These are phyloP conservation scores for Lampris incognitus DNA, from an alignment of 2,113 vertebrate genomes.

Conservation along the genomic window DNA sequence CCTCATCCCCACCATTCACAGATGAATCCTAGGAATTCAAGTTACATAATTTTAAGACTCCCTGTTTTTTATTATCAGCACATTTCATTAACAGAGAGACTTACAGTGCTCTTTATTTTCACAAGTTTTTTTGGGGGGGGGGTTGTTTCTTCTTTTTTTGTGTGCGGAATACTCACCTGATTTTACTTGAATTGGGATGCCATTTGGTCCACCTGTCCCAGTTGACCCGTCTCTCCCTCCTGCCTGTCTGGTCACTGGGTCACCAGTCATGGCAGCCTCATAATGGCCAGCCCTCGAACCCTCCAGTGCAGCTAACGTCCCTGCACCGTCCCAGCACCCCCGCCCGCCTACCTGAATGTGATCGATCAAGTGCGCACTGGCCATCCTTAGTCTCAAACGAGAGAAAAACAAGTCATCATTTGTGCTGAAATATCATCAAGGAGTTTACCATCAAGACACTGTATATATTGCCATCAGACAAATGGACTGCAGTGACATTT, in stretches of 20 bases:
- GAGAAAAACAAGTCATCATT: not conserved
- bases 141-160: not conserved
- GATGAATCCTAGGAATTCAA: not conserved
- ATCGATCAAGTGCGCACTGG: not conserved
- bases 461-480: not conserved
- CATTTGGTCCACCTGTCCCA: constrained; percentile 58
- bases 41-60: not conserved
- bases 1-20: constrained; percentile 12
- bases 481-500: constrained; percentile 2
- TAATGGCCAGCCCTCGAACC: not conserved
- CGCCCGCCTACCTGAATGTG: not conserved
- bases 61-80: not conserved
- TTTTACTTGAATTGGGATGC: constrained; percentile 45
- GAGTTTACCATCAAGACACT: constrained; percentile 6
- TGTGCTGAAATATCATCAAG: not conserved
- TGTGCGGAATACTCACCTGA: constrained; percentile 34
- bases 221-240: constrained; percentile 5
- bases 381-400: not conserved
- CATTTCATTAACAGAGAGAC: constrained; percentile 1
- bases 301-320: constrained; percentile 10
- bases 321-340: constrained; percentile 7
- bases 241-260: constrained; percentile 4
- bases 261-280: constrained; percentile 31
- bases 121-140: not conserved
- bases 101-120: constrained; percentile 5